Evolutionary conservation across 2,113 vertebrate species (phyloP).

Genomic region (Pedetes capensis): DNA sequence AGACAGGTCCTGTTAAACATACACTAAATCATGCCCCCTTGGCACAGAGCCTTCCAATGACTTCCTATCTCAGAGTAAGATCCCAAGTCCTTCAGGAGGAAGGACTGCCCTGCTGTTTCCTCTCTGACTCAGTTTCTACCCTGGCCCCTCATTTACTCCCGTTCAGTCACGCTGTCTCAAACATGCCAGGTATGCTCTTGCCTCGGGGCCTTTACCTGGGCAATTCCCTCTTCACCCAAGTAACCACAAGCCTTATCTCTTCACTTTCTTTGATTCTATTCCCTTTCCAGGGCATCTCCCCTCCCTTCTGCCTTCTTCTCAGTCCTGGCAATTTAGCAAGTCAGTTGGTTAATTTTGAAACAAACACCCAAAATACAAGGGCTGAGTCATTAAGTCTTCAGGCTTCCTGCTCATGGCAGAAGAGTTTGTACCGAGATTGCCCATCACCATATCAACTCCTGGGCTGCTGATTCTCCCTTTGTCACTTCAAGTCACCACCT

Average conservation of each 20-base stretch:
- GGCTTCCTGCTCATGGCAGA: background rate
- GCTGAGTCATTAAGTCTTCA: background rate
- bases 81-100: background rate
- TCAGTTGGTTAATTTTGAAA: background rate
- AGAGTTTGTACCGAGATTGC: rapidly evolving
- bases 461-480: background rate
- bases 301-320: background rate
- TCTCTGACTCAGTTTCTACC: background rate
- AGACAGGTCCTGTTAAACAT: background rate
- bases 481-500: background rate
- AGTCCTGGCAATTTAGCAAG: background rate
- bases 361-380: background rate
- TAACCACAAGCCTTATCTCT: background rate
- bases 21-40: background rate
- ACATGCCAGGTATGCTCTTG: background rate
- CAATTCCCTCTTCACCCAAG: background rate
- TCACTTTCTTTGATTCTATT: background rate
- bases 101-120: background rate
- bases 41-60: background rate
- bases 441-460: background rate
- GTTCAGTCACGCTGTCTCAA: background rate
- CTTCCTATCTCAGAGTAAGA: background rate
- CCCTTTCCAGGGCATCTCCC: background rate
- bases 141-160: background rate
- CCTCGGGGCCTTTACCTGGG: background rate